Evolutionary conservation across 2,797 vertebrate species (phyloP).

Genomic region (Catamblyrhynchus diadema): DNA sequence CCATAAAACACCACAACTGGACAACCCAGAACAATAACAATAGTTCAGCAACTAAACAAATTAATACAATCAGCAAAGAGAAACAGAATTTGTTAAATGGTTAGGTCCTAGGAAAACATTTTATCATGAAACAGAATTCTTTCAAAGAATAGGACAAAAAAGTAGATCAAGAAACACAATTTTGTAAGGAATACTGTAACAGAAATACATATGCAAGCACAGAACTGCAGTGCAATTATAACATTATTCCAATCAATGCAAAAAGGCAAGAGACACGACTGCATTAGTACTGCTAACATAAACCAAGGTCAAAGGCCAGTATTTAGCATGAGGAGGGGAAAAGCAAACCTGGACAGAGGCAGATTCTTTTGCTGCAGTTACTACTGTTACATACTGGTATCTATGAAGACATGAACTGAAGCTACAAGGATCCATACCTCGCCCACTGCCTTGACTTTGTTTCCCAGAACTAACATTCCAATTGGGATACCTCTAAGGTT

Average conservation of each 20-base stretch:
- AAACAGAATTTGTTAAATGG: conserved; percentile 23
- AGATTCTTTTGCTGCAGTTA: conserved; percentile 62
- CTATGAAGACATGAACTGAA: conserved; percentile 83
- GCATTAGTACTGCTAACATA: conserved; percentile 48
- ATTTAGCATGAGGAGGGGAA: conserved; percentile 48
- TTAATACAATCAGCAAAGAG: conserved; percentile 38
- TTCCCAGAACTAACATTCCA: conserved; percentile 99
- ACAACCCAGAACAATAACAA: conserved; percentile 49
- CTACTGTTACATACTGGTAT: conserved; percentile 70
- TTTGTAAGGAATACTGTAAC: conserved; percentile 9
- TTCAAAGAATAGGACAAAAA: conserved; percentile 3
- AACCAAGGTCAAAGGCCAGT: conserved; percentile 52
- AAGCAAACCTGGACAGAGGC: conserved; percentile 69
- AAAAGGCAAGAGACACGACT: conserved; percentile 52
- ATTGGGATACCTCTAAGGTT: conserved; percentile 99
- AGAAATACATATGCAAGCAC: conserved; percentile 37
- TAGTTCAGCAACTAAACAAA: not conserved
- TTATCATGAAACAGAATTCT: not conserved
- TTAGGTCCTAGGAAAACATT: conserved; percentile 20
- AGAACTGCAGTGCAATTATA: not conserved
- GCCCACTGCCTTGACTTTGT: conserved; percentile 99
- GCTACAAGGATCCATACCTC: conserved; percentile 95
- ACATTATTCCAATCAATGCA: not conserved
- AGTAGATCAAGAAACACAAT: conserved; percentile 3
- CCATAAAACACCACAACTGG: conserved; percentile 45